phyloP scores from a whole-genome alignment of 2,888 invertebrate genomes.

The Fissipunctia ypsillon region DNA sequence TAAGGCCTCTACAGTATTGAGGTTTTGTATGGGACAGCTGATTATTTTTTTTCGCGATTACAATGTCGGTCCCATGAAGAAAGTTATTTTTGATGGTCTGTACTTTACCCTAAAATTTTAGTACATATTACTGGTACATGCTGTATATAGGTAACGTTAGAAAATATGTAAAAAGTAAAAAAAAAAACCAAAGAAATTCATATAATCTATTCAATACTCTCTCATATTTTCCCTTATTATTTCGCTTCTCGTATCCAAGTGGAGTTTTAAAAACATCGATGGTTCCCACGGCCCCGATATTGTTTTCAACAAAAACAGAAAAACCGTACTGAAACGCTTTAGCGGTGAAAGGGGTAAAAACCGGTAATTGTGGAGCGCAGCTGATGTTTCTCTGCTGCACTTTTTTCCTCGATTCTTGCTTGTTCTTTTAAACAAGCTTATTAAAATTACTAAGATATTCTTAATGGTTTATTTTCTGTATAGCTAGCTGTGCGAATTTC shows the following conservation, averaged over 20 bases:
- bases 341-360: conserved; percentile 43
- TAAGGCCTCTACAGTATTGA: too few relatives aligned
- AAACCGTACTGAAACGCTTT: conserved; percentile 29
- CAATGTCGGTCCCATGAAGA: too few relatives aligned
- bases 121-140: too few relatives aligned
- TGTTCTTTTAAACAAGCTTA: conserved; percentile 32
- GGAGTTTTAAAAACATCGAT: conserved; percentile 30
- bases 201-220: neutral
- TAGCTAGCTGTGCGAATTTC: neutral
- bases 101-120: too few relatives aligned
- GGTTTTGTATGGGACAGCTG: too few relatives aligned
- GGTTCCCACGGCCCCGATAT: conserved; percentile 23
- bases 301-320: conserved; percentile 51
- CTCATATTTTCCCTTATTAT: conserved; percentile 1
- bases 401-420: conserved; percentile 16
- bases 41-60: too few relatives aligned
- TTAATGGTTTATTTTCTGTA: conserved; percentile 17
- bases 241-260: neutral
- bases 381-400: conserved; percentile 19
- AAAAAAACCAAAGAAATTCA: neutral
- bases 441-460: conserved; percentile 24
- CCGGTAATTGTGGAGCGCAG: conserved; percentile 43
- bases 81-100: too few relatives aligned
- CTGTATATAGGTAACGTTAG: neutral
- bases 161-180: neutral